Evolutionary conservation across 2,888 invertebrate genomes (phyloP).

Genomic region (Tipula unca): DNA sequence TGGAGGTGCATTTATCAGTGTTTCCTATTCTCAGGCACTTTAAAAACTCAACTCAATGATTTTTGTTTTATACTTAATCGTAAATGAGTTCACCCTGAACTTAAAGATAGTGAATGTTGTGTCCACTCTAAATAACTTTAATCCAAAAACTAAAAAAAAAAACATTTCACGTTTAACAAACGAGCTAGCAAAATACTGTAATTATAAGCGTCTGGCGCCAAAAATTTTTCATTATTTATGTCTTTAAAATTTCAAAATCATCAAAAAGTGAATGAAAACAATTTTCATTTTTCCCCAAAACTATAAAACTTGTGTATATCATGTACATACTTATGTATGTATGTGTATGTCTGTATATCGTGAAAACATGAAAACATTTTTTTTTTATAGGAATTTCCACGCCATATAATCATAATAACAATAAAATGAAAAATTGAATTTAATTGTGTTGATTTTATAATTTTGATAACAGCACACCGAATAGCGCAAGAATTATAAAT

Average conservation of each 20-base stretch:
- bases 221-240: not conserved
- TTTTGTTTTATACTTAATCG: no score
- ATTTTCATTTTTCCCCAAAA: not conserved
- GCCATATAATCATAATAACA: not conserved
- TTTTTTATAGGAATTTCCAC: not conserved
- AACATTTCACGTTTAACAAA: not conserved
- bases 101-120: no score
- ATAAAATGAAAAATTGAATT: conserved; percentile 9
- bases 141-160: not conserved
- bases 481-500: not conserved
- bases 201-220: not conserved
- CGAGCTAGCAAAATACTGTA: not conserved
- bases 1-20: no score
- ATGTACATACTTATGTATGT: no score
- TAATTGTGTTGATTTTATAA: conserved; percentile 14
- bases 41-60: no score
- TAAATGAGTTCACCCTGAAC: no score
- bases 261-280: not conserved
- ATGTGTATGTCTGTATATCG: no score
- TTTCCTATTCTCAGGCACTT: no score
- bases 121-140: not conserved
- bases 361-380: not conserved
- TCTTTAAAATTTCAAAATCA: not conserved
- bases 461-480: not conserved
- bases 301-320: not conserved